Conservation (phyloP, 2,888 invertebrate genomes). For the Thyatira batis region DNA sequence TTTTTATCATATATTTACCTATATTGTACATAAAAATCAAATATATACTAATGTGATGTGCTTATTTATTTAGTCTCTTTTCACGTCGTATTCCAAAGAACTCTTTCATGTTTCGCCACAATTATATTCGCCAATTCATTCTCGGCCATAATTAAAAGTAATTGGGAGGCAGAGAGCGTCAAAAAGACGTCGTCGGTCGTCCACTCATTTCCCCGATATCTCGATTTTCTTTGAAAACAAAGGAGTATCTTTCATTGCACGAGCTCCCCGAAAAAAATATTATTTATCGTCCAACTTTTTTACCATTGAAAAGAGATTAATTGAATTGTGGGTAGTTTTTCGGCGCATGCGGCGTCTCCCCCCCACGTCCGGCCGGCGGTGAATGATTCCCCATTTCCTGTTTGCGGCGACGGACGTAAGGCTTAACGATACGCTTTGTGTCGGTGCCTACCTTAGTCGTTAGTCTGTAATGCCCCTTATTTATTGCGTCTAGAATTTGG, state of each 20-base stretch:
- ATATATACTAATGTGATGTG: too few relatives aligned
- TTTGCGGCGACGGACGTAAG: slow-evolving; percentile 40
- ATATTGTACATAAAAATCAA: too few relatives aligned
- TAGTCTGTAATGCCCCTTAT: slow-evolving; percentile 45
- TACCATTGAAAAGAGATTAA: slow-evolving; percentile 52
- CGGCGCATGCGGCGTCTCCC: slow-evolving; percentile 59
- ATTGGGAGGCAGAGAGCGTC: not conserved
- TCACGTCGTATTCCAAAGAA: not conserved
- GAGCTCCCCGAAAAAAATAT: slow-evolving; percentile 50
- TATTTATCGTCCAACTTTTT: slow-evolving; percentile 66
- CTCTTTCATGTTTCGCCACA: not conserved
- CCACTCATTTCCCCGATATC: not conserved
- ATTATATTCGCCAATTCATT: not conserved
- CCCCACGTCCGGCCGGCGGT: slow-evolving; percentile 56
- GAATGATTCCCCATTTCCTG: slow-evolving; percentile 76
- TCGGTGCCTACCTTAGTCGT: slow-evolving; percentile 34
- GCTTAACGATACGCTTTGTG: slow-evolving; percentile 57
- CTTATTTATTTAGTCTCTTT: not conserved
- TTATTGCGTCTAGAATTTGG: slow-evolving; percentile 47
- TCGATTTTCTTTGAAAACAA: slow-evolving; percentile 43
- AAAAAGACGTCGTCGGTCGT: not conserved
- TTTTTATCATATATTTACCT: too few relatives aligned
- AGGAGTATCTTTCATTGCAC: slow-evolving; percentile 52
- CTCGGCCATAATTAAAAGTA: slow-evolving; percentile 3
- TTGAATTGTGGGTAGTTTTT: slow-evolving; percentile 62